Evolutionary conservation across 1,140 invertebrate genomes (phyloP), one percentile per base, ranked within the genome.

Genomic region (Drosophila bifasciata): DNA sequence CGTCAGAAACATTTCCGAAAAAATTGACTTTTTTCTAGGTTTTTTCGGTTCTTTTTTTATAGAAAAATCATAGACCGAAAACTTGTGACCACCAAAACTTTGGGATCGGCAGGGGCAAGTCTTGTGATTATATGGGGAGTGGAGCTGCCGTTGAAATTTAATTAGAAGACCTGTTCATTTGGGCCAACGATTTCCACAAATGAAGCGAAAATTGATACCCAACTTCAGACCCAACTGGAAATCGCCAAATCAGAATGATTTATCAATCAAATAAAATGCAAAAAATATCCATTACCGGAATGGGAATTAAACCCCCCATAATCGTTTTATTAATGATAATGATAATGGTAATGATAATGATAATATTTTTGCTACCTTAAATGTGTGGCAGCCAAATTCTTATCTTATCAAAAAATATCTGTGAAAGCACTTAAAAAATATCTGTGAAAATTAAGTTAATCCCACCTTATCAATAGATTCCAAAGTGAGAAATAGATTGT

Each of bases 1-100:
- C 52, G 59, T 32, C 28, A 32, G 51, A 45, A 64, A 70, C 83
- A 86, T 85, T 61, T 73, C 41, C 73, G 61, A 77, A 86, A 66
- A 74, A 50, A 64, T 62, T 43, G 32, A 41, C 49, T 56, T 41
- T 25, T 58, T 59, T 59, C 19, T 5, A 16, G 28, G 21, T 50
- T 32, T 40, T 44, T 51, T 44, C 23, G 32, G 8, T 19, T 40
- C 21, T 13, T 7, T 74, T 59, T 74, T 67, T 74, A 67, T 58
- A 67, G 50, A 21, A 63, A 63, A 73, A 56, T 73, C 45, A 55
- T 48, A 73, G 69, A 41, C 40, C 21, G 53, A 36, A 13, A 68
- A 48, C 43, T 55, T 55, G 62, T 56, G 66, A 68, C 15, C 28
- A 19, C 15, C 23, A 3, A 36, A 36, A 3, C n/a, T n/a, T 3